These are phyloP conservation scores for Neosilurus mollespiculum DNA, from an alignment of 2,797 vertebrate genomes.

Conservation along the genomic window DNA sequence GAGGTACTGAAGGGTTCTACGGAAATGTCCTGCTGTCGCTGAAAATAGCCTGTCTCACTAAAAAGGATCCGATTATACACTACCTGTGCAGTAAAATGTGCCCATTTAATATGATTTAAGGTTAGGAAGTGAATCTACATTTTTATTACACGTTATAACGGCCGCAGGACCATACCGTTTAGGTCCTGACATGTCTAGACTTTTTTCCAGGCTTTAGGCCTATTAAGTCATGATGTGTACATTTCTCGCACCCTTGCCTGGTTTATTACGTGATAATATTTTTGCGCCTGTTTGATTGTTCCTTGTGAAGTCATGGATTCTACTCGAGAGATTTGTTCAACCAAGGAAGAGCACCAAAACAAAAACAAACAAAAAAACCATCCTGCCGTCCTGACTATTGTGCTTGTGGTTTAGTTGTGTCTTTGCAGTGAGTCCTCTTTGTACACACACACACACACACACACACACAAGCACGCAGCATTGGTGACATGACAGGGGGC, in stretches of 20 bases:
- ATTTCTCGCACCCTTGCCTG: slow-evolving; percentile 4
- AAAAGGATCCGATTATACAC: neutral
- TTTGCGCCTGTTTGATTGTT: neutral
- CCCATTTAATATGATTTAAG: slow-evolving; percentile 1
- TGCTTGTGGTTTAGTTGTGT: neutral
- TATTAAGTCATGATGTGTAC: neutral
- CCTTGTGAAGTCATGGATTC: neutral
- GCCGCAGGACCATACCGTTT: neutral
- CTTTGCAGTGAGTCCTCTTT: no score
- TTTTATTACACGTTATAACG: neutral
- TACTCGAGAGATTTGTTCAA: neutral
- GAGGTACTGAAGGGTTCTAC: neutral
- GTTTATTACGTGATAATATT: slow-evolving; percentile 2
- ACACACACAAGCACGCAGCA: neutral
- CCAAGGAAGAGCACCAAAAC: no score
- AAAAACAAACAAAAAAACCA: neutral
- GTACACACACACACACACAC: neutral
- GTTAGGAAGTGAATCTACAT: neutral
- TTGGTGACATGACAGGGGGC: slow-evolving; percentile 12
- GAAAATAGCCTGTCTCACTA: slow-evolving; percentile 2
- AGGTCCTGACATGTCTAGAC: neutral
- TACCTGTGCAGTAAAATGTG: neutral
- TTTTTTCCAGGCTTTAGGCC: neutral
- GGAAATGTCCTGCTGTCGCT: neutral
- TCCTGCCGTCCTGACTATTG: neutral